Evolutionary conservation across 2,797 vertebrate species (phyloP).

Genomic region (Apogon hyalosoma): DNA sequence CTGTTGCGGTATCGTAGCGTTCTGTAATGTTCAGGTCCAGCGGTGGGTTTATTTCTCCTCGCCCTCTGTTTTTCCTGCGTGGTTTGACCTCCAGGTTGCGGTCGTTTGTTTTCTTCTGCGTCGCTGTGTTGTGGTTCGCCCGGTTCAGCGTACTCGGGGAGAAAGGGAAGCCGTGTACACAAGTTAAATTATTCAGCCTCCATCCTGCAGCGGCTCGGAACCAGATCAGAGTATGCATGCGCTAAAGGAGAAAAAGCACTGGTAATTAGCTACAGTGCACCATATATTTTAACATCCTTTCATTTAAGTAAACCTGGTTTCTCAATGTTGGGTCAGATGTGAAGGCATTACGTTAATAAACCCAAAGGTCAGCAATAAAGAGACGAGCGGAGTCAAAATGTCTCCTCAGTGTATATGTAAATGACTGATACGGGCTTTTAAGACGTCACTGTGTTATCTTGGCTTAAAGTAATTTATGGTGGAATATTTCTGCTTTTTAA

Average conservation of each 20-base stretch:
- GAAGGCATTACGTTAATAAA: conserved; percentile 2
- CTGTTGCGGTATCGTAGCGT: neutral
- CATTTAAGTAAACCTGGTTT: conserved; percentile 10
- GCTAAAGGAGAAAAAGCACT: conserved; percentile 17
- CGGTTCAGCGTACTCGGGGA: conserved; percentile 52
- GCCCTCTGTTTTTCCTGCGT: conserved; percentile 1
- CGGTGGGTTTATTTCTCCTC: neutral
- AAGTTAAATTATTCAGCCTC: conserved; percentile 70
- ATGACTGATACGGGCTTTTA: neutral
- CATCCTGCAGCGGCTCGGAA: conserved; percentile 42
- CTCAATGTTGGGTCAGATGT: neutral
- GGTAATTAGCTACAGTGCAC: conserved; percentile 21
- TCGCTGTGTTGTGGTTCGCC: conserved; percentile 40
- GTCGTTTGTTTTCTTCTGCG: conserved; percentile 42
- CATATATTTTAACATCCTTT: conserved; percentile 8
- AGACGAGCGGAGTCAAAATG: neutral
- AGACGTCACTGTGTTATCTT: neutral
- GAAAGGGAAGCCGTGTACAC: conserved; percentile 56
- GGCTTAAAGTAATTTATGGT: neutral
- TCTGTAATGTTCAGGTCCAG: neutral
- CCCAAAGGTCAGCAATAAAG: neutral
- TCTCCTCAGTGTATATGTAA: neutral
- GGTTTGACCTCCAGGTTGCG: conserved; percentile 36
- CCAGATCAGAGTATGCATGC: neutral
- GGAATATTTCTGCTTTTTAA: neutral